These are phyloP conservation scores for Urophycis tenuis DNA, from an alignment of 2,797 vertebrate species.

Conservation along the genomic window DNA sequence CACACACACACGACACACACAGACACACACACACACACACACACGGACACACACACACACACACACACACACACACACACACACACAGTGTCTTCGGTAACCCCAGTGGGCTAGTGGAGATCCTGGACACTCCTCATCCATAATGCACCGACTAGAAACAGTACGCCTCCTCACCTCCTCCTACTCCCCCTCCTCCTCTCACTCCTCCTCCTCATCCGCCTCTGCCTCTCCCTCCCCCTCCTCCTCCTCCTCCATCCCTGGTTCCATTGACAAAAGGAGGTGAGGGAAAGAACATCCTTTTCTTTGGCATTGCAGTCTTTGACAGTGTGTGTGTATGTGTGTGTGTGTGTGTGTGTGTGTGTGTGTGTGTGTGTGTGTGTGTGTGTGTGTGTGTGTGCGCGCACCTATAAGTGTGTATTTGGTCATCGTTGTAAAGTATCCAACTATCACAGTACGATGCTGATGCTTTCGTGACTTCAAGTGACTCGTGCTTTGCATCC, in stretches of 20 bases:
- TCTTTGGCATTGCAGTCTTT: not conserved
- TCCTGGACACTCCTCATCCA: slow-evolving; percentile 50
- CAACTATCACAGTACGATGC: too few relatives aligned
- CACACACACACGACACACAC: too few relatives aligned
- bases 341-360: not conserved
- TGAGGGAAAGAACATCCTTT: slow-evolving; percentile 2
- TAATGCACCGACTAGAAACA: slow-evolving; percentile 62
- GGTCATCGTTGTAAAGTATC: too few relatives aligned
- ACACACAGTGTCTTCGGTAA: slow-evolving; percentile 36
- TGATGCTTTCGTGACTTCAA: too few relatives aligned
- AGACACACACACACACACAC: not conserved
- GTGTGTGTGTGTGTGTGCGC: not conserved
- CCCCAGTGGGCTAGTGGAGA: slow-evolving; percentile 36
- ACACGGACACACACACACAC: not conserved
- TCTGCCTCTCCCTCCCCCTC: not conserved
- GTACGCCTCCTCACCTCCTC: too few relatives aligned
- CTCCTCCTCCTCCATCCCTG: not conserved
- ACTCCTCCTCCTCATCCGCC: not conserved
- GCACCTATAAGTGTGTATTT: too few relatives aligned
- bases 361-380: not conserved
- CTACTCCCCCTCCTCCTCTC: slow-evolving; percentile 27
- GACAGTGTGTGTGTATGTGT: not conserved
- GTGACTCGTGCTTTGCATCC: not conserved
- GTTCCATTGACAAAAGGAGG: not conserved
- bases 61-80: not conserved